Evolutionary conservation across 1,140 invertebrate species (phyloP).

Genomic region (Phymastichus coffea): DNA sequence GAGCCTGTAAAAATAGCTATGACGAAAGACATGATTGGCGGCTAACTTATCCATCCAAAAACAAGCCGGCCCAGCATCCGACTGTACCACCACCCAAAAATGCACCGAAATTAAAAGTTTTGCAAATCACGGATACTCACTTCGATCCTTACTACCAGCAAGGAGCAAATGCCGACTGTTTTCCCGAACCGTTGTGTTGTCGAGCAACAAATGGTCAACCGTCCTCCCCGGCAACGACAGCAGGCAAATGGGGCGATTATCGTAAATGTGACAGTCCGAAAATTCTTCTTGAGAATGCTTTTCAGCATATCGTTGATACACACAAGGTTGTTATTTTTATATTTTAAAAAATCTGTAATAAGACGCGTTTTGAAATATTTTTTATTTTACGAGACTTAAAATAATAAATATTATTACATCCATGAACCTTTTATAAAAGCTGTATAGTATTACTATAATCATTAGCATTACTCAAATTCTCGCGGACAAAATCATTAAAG

Average conservation of each 20-base stretch:
- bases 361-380: too few relatives aligned
- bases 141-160: slow-evolving; percentile 89
- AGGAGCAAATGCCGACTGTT: slow-evolving; percentile 83
- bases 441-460: too few relatives aligned
- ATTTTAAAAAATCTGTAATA: too few relatives aligned
- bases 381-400: too few relatives aligned
- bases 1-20: slow-evolving; percentile 82
- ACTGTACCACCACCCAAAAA: slow-evolving; percentile 68
- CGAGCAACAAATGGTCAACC: slow-evolving; percentile 75
- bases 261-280: slow-evolving; percentile 89
- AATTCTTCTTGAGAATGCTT: slow-evolving; percentile 87
- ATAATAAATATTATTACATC: too few relatives aligned
- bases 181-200: slow-evolving; percentile 83
- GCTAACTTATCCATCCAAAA: slow-evolving; percentile 77
- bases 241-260: slow-evolving; percentile 90
- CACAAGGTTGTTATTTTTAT: too few relatives aligned
- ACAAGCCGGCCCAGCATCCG: slow-evolving; percentile 62
- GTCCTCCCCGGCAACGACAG: slow-evolving; percentile 66
- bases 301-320: slow-evolving; percentile 80
- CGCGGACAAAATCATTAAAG: too few relatives aligned
- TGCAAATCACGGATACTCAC: slow-evolving; percentile 91
- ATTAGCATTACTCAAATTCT: too few relatives aligned
- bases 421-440: too few relatives aligned
- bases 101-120: slow-evolving; percentile 81
- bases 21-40: slow-evolving; percentile 89